A percentile compares a stretch with the other conserved stretches of the same genome.
These are phyloP conservation scores for Oryzias dopingdopingensis DNA, from an alignment of 2,797 vertebrate species.

Conservation along the genomic window DNA sequence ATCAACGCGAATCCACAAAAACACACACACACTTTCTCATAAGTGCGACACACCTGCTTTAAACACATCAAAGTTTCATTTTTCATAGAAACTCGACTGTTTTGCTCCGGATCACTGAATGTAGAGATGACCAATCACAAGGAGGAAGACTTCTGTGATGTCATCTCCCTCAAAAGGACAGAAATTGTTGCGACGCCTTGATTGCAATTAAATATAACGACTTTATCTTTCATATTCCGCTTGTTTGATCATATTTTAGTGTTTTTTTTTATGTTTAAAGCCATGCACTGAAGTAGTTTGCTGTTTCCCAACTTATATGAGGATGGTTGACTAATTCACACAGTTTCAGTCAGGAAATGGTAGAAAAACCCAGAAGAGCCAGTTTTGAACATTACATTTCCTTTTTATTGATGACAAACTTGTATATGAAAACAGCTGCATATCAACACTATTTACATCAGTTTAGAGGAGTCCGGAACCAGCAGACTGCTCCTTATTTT, in stretches of 20 bases:
- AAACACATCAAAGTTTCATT: constrained; percentile 26
- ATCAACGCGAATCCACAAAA: constrained; percentile 39
- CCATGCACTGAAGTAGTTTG: neutral
- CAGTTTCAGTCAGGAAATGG: constrained; percentile 30
- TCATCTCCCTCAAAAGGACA: too few species aligned
- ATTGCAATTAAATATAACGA: too few species aligned
- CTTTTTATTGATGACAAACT: constrained; percentile 61
- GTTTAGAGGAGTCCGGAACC: constrained; percentile 52
- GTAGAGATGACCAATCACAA: constrained; percentile 9
- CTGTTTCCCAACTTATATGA: neutral
- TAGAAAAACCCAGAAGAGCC: neutral
- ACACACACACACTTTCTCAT: constrained; percentile 4
- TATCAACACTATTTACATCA: constrained; percentile 53
- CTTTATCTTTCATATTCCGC: constrained; percentile 1
- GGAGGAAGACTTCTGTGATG: too few species aligned
- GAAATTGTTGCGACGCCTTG: too few species aligned
- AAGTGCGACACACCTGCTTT: constrained; percentile 27
- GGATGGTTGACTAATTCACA: constrained; percentile 7
- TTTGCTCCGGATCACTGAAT: constrained; percentile 19
- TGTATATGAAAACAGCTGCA: constrained; percentile 14
- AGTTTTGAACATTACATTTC: constrained; percentile 12
- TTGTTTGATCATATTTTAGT: constrained; percentile 11
- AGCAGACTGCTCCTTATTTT: constrained; percentile 57
- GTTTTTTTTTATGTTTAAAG: neutral
- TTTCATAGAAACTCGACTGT: constrained; percentile 6